Evolutionary conservation across 2,113 vertebrate genomes (phyloP).

Genomic region (Rattus norvegicus): GRCr8 NC_086027.1:3039501-3040000

Average conservation of each 20-base stretch:
- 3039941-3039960: not conserved
- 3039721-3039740: constrained; percentile 64
- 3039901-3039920: constrained; percentile 44
- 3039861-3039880: constrained; percentile 35
- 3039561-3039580: not conserved
- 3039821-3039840: constrained; percentile 60
- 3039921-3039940: not conserved
- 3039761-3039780: constrained; percentile 71
- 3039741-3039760: constrained; percentile 70
- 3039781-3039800: constrained; percentile 67
- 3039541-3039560: not conserved
- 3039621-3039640: constrained; percentile 53
- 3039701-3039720: constrained; percentile 18
- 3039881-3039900: not conserved
- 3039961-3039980: constrained; percentile 38
- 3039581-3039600: constrained; percentile 49
- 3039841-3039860: constrained; percentile 33
- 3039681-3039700: constrained; percentile 48
- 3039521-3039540: not conserved
- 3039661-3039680: constrained; percentile 48
- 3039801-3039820: constrained; percentile 50
- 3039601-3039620: constrained; percentile 32
- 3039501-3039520: not conserved
- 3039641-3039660: constrained; percentile 59
- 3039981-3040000: not conserved